Evolutionary conservation across 2,888 invertebrate genomes (phyloP), one percentile per base, ranked within the genome.

Genomic region (Cantharis lateralis): DNA sequence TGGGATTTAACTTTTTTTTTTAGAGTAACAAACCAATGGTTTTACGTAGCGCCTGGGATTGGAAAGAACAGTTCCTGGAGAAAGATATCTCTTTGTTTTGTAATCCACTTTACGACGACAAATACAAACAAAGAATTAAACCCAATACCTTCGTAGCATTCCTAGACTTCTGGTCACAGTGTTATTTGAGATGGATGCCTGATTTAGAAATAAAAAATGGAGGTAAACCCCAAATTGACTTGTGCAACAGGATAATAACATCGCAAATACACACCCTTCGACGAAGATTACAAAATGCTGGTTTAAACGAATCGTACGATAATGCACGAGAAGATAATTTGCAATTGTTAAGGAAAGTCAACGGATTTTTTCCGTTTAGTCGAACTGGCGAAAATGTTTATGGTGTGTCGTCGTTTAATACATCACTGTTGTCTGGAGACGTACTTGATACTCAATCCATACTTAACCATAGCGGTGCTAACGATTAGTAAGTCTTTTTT

Each of bases 121-220:
- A 82, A 15, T 86, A 82, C 70, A 78, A 74, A 10, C 87, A 88
- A 15, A 87, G 83, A 64, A 85, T 92, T 62, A 87, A 88, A 80
- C 93, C 93, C 2, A 85, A 90, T 82, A 87, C 87, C 78, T 89
- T 89, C 0, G 84, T 94, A 78, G 87, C 91, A 4, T 90, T 90
- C 74, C 86, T 94, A 82, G 93, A 94, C 79, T 87, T 97, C 64
- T 98, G 97, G 97, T 90, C 93, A 76, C 96, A 95, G 87, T 97
- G 96, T 89, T 98, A 96, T 89, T 94, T 95, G 86, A 93, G 98
- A 26, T 97, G 96, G 96, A 91, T 96, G 84, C 93, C 94, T 16
- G 93, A 95, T 16, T 90, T 96, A 7, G 96, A 97, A 88, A 93
- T 95, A 78, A 90, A 91, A 15, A 92, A 91, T 80, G 93, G 95